phyloP scores from a whole-genome alignment of 2,888 invertebrate genomes.

The Phasia obesa region DNA sequence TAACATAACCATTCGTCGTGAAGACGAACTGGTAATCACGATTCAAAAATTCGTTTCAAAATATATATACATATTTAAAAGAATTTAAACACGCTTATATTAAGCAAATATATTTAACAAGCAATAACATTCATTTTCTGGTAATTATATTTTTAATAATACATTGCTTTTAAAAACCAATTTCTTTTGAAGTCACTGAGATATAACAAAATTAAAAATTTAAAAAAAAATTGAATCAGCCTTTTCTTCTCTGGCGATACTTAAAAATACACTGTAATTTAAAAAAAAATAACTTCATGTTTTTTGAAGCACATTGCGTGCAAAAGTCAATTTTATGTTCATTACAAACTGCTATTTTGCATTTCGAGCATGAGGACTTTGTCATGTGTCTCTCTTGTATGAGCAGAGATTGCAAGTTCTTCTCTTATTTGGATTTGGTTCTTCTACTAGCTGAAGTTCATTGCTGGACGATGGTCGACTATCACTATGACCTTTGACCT shows the following conservation, averaged over 20 bases:
- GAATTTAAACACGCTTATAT: neutral
- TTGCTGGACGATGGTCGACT: neutral
- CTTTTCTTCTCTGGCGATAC: neutral
- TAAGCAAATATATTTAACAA: neutral
- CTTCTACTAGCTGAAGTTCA: neutral
- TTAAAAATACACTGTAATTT: conserved; percentile 15
- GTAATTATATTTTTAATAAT: neutral
- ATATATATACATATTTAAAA: neutral
- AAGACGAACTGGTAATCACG: no score
- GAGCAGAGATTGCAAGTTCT: conserved; percentile 6
- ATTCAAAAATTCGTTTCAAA: no score
- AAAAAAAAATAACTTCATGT: neutral
- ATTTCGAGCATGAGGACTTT: conserved; percentile 16
- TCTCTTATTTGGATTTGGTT: conserved; percentile 2
- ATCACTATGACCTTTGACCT: neutral
- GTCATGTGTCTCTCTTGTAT: conserved; percentile 10
- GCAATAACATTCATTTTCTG: no score
- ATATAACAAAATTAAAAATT: neutral
- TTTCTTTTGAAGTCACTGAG: neutral
- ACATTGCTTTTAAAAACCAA: neutral
- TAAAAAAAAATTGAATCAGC: neutral
- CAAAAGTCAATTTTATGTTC: conserved; percentile 28
- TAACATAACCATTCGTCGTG: no score
- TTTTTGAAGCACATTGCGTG: neutral
- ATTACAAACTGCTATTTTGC: conserved; percentile 9